These are phyloP conservation scores for Oscheius onirici DNA, from an alignment of 2,888 invertebrate species.

Conservation along the genomic window DNA sequence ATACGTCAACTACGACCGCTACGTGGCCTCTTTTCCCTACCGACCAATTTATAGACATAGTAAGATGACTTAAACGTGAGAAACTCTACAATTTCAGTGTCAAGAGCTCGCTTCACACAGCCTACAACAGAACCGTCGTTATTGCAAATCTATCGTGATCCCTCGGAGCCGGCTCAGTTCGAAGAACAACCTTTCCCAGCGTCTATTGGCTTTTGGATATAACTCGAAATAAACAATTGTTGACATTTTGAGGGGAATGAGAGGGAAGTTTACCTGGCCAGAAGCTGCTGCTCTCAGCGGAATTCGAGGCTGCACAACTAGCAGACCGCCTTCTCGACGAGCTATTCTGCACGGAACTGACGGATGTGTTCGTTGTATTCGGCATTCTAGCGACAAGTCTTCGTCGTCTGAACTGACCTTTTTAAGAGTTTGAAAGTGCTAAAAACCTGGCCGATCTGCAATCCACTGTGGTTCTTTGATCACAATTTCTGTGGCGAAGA, in stretches of 20 bases:
- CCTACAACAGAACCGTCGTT: not conserved
- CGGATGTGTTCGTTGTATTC: constrained; percentile 62
- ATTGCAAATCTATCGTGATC: not conserved
- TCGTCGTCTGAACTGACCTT: constrained; percentile 9
- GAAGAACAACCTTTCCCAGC: constrained; percentile 11
- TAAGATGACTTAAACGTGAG: constrained; percentile 17
- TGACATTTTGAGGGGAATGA: not conserved
- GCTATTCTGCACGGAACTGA: constrained; percentile 45
- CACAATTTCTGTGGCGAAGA: constrained; percentile 57
- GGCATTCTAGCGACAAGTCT: constrained; percentile 34
- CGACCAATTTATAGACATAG: constrained; percentile 10
- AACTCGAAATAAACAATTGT: not conserved
- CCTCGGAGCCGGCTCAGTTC: constrained; percentile 12
- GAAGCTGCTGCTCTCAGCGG: constrained; percentile 64
- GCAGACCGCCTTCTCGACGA: not conserved
- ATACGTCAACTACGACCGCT: not conserved
- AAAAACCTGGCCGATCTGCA: constrained; percentile 14
- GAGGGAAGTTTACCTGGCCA: constrained; percentile 54
- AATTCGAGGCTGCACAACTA: constrained; percentile 44
- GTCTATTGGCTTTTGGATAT: constrained; percentile 22
- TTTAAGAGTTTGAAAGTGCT: not conserved
- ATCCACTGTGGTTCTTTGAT: constrained; percentile 59
- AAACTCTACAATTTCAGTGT: constrained; percentile 9
- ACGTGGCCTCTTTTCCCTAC: constrained; percentile 20
- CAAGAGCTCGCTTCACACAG: not conserved